A percentile compares a stretch with the other conserved stretches of the same genome.
These are phyloP conservation scores for Rhinichthys klamathensis DNA, from an alignment of 2,113 vertebrate species.

Conservation along the genomic window DNA sequence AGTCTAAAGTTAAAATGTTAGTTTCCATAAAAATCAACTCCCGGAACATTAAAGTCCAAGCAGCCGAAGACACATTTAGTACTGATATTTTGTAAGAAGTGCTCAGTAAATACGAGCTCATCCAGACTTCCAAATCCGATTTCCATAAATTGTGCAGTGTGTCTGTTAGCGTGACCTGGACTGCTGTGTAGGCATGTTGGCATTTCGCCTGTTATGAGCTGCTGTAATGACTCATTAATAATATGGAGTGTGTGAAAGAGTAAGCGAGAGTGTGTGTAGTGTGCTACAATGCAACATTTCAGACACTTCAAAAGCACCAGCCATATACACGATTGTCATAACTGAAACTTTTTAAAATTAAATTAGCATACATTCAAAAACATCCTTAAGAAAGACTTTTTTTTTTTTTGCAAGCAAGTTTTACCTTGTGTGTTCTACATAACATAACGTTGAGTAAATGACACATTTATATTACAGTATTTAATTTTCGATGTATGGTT, in stretches of 20 bases:
- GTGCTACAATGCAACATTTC: constrained; percentile 63
- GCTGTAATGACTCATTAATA: constrained; percentile 68
- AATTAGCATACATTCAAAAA: background rate
- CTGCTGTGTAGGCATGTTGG: constrained; percentile 25
- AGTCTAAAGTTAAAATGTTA: background rate
- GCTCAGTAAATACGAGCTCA: background rate
- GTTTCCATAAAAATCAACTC: background rate
- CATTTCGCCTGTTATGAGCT: constrained; percentile 47
- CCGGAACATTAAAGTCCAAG: background rate
- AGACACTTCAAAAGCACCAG: constrained; percentile 57
- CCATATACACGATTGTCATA: constrained; percentile 10
- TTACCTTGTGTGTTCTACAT: background rate
- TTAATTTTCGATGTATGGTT: background rate
- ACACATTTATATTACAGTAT: background rate
- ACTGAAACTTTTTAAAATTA: no score
- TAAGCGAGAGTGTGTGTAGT: constrained; percentile 22
- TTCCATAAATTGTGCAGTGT: background rate
- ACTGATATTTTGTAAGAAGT: background rate
- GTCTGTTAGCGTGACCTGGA: background rate
- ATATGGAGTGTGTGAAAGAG: constrained; percentile 19
- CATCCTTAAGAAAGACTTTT: no score
- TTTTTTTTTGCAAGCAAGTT: background rate
- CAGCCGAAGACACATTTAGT: background rate
- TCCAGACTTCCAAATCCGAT: background rate
- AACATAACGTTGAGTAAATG: background rate